A percentile compares a stretch with the other conserved stretches of the same genome.
Evolutionary conservation across 2,888 invertebrate genomes (phyloP).

Genomic region (Sclerodermus sp.): DNA sequence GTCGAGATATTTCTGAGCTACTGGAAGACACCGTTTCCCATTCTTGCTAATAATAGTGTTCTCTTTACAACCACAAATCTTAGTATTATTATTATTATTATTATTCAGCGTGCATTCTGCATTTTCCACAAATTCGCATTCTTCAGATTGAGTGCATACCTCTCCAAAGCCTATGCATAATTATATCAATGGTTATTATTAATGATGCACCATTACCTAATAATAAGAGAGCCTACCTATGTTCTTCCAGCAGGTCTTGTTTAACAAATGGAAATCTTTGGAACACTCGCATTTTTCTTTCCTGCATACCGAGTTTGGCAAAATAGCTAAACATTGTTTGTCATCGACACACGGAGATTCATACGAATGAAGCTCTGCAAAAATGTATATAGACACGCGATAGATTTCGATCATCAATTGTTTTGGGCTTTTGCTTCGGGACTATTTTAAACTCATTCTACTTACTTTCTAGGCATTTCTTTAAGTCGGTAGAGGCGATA

Average conservation of each 20-base stretch:
- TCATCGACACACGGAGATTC: conserved; percentile 22
- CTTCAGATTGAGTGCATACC: conserved; percentile 20
- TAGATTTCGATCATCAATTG: too few species aligned
- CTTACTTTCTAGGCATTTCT: conserved; percentile 31
- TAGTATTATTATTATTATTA: neutral
- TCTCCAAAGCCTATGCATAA: conserved; percentile 26
- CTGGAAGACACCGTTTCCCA: conserved; percentile 22
- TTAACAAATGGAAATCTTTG: conserved; percentile 25
- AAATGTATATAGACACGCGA: neutral
- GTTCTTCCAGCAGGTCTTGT: conserved; percentile 23
- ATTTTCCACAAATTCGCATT: conserved; percentile 27
- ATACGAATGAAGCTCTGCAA: neutral
- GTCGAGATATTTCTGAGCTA: conserved; percentile 16
- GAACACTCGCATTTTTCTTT: conserved; percentile 35
- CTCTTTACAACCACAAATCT: conserved; percentile 25
- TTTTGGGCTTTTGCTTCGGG: too few species aligned
- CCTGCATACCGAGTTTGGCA: conserved; percentile 27
- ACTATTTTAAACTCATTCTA: neutral
- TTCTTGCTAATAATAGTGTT: conserved; percentile 14
- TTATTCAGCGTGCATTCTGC: conserved; percentile 31
- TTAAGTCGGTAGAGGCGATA: conserved; percentile 17
- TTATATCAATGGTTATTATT: neutral
- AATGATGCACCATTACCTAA: neutral
- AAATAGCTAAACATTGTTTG: conserved; percentile 26
- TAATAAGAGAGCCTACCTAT: conserved; percentile 28